Base-by-base conservation (phyloP, 1,140 invertebrate genomes). In the Magallana ariakensis region DNA sequence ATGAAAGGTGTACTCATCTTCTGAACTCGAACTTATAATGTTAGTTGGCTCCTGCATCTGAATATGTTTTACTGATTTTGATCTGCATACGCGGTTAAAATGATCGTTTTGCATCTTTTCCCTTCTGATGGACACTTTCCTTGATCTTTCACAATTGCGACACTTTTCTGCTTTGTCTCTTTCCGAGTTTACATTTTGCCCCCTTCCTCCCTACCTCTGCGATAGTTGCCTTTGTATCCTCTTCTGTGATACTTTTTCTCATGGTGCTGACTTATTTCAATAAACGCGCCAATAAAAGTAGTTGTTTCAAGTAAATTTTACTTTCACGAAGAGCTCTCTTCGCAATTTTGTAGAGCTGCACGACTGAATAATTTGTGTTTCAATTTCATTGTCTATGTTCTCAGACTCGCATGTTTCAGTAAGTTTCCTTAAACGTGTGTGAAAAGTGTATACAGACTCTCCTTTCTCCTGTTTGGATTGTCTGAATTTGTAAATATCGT, bases 231-330 rank as follows among this genome's bases (percentile, higher is more conserved):
- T 16, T 6, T 19, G 60, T 15, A 62, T 62, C 15, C 19, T 15
- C 19, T 1, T 62, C 60, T 16, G 15, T 19, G 60, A 62, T 16
- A 62, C 1, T 19, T 16, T 33, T 80, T 11, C 33, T 13, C 22
- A 19, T 80, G 3, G 13, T 0, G 70, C 5, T 46, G 10, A 82
- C 80, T 82, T 0, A 58, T 86, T 86, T 86, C 85, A 86, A 62
- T 15, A 55, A 62, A 33, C 85, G 57, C 13, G 85, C 85, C 10
- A 83, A 8, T 13, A 26, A 15, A 22, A 82, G 19, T 19, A 82
- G 26, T 53, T 33, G 56, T 46, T 66, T 86, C 54, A 82, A 15
- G 53, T 62, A 26, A 16, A 81, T 81, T 16, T 86, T 19, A n/a
- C n/a, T n/a, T n/a, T n/a, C n/a, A n/a, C n/a, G n/a, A n/a, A n/a